Conservation (phyloP, 2,888 invertebrate genomes). For the Heliconius ethilla region DNA sequence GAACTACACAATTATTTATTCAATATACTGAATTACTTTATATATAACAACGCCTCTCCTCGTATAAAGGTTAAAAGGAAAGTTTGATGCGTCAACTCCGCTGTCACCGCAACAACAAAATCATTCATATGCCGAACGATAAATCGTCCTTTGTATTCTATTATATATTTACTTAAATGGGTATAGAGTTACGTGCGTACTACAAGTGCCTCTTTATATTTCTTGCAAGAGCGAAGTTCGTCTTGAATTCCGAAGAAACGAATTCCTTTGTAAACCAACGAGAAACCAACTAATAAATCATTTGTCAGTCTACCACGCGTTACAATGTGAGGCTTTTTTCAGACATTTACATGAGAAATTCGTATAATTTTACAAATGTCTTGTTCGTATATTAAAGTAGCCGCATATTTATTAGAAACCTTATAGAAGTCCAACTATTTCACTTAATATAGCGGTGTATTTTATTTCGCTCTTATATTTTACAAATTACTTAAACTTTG, state of each 20-base stretch:
- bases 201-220: conserved; percentile 29
- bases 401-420: conserved; percentile 31
- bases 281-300: conserved; percentile 40
- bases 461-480: conserved; percentile 19
- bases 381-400: conserved; percentile 26
- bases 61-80: not conserved
- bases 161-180: conserved; percentile 30
- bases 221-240: conserved; percentile 38
- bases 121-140: conserved; percentile 12
- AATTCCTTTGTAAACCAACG: conserved; percentile 39
- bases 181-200: conserved; percentile 28
- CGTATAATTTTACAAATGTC: conserved; percentile 34
- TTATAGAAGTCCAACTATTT: not conserved
- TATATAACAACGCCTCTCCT: not conserved
- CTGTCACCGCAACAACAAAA: conserved; percentile 16
- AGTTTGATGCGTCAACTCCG: conserved; percentile 1
- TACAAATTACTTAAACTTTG: not conserved
- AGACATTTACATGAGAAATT: conserved; percentile 35
- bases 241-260: conserved; percentile 37
- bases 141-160: conserved; percentile 35
- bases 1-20: no score
- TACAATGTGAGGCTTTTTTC: conserved; percentile 38
- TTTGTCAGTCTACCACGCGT: conserved; percentile 36
- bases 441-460: conserved; percentile 4
- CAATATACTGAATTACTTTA: no score